Base-by-base conservation (phyloP, 2,888 invertebrate genomes). In the Drosophila quinaria region DNA sequence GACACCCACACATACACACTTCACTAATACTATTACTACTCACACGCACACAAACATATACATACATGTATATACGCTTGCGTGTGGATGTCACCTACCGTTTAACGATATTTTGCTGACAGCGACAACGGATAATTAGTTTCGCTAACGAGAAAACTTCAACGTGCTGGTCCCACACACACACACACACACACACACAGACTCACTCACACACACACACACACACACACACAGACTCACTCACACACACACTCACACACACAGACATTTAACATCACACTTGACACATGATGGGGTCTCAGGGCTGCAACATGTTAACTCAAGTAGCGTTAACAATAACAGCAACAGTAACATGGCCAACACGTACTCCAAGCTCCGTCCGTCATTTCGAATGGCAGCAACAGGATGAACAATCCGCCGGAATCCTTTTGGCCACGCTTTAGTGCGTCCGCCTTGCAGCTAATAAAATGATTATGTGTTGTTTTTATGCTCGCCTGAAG, bases 111-210 rank as follows among this genome's bases (percentile, higher is more conserved):
- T 89, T 87, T 89, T 84, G 87, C 86, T 89, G 87, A 87, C 89
- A 86, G 86, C 89, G 72, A 90, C 89, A 89, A 89, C 84, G 83
- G 74, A 87, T 91, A 90, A 90, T 90, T 90, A 90, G 91, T 88
- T 90, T 80, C 80, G 84, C 89, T 90, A 90, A 91, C 90, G 90
- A 90, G 90, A 89, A 91, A 90, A 90, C 83, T 90, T 91, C 81
- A 80, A 84, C 87, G 76, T 82, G 80, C 80, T 66, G 72, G 78
- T 50, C 58, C 41, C 35, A 60, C 63, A 66, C 67, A 65, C 61
- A 33, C 59, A 65, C 47, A 11, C 47, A 51, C 47, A 52, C 39
- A 25, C 22, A 25, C 22, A 19, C 19, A 19, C 19, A 19, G 1
- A n/a, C 4, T 1, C 56, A 15, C 58, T 35, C 35, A 60, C 62